Conservation (phyloP, 2,797 vertebrate genomes). For the Sebastiscus albofasciatus region DNA sequence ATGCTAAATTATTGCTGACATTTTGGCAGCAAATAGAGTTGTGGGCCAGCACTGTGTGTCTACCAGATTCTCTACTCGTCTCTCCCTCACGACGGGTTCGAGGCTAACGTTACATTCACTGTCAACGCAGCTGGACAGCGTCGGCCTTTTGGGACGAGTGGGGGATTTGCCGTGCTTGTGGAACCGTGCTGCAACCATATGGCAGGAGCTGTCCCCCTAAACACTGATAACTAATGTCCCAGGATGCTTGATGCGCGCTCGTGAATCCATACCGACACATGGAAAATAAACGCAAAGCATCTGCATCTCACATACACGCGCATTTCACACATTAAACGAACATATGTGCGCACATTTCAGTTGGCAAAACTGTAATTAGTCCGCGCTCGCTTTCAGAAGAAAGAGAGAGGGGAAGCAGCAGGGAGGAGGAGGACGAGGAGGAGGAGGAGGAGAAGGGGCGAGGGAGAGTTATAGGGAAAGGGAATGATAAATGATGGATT, state of each 20-base stretch:
- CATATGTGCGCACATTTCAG: slow-evolving; percentile 35
- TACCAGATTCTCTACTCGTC: slow-evolving; percentile 27
- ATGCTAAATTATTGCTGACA: slow-evolving; percentile 73
- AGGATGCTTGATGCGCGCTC: slow-evolving; percentile 21
- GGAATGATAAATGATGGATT: slow-evolving; percentile 73
- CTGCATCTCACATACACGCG: background rate
- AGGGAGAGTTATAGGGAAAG: slow-evolving; percentile 50
- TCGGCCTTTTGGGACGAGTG: slow-evolving; percentile 49
- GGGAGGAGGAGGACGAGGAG: slow-evolving; percentile 41
- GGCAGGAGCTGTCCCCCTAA: slow-evolving; percentile 38
- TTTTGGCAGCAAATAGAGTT: slow-evolving; percentile 69
- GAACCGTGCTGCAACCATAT: slow-evolving; percentile 53
- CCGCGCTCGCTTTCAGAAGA: slow-evolving; percentile 23
- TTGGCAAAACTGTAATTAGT: slow-evolving; percentile 62
- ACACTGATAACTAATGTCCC: slow-evolving; percentile 47
- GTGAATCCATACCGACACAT: slow-evolving; percentile 9
- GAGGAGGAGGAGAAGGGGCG: slow-evolving; percentile 25
- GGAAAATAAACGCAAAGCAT: slow-evolving; percentile 16
- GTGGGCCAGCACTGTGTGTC: slow-evolving; percentile 42
- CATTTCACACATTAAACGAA: slow-evolving; percentile 20
- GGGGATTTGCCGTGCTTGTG: slow-evolving; percentile 37
- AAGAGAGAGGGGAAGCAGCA: slow-evolving; percentile 39
- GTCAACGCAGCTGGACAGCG: slow-evolving; percentile 65
- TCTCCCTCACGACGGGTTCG: slow-evolving; percentile 29
- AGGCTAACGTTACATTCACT: slow-evolving; percentile 66